phyloP scores from a whole-genome alignment of 2,113 vertebrate genomes.

The Rhabdomys dilectus region DNA sequence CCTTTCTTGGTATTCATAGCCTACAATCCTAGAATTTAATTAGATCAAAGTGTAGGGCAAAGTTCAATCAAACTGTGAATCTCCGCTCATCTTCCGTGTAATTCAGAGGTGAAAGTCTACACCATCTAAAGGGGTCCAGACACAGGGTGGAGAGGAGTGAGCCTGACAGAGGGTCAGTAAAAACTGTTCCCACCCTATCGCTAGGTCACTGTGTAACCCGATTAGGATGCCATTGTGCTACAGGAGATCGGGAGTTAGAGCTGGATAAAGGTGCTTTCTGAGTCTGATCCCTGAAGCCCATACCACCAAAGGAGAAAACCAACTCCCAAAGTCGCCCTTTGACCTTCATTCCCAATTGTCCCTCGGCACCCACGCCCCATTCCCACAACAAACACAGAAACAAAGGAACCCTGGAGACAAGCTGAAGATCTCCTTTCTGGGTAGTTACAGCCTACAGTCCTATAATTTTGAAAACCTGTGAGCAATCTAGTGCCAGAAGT shows the following conservation, averaged over 20 bases:
- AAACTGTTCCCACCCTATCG: not conserved
- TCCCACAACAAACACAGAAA: not conserved
- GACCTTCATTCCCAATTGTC: not conserved
- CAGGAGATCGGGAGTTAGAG: not conserved
- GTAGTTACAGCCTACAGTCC: not conserved
- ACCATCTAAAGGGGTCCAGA: not conserved
- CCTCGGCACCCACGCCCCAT: not conserved
- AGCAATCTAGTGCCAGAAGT: not conserved
- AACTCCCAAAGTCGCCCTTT: not conserved
- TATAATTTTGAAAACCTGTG: slow-evolving; percentile 25
- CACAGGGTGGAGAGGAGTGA: not conserved
- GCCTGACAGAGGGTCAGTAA: not conserved
- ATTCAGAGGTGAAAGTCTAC: slow-evolving; percentile 13
- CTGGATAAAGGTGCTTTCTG: not conserved
- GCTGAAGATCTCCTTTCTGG: not conserved
- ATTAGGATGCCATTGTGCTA: not conserved
- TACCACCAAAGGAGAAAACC: not conserved
- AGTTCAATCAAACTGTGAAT: not conserved
- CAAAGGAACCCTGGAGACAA: not conserved
- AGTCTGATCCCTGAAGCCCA: not conserved
- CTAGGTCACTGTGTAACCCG: not conserved
- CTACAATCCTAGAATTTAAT: not conserved
- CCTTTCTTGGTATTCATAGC: too few relatives aligned
- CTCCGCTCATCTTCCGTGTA: slow-evolving; percentile 19
- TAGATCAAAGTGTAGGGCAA: not conserved